Evolutionary conservation across 2,797 vertebrate genomes (phyloP), one percentile per base, ranked within the genome.

Genomic region (Lophura swinhoii): DNA sequence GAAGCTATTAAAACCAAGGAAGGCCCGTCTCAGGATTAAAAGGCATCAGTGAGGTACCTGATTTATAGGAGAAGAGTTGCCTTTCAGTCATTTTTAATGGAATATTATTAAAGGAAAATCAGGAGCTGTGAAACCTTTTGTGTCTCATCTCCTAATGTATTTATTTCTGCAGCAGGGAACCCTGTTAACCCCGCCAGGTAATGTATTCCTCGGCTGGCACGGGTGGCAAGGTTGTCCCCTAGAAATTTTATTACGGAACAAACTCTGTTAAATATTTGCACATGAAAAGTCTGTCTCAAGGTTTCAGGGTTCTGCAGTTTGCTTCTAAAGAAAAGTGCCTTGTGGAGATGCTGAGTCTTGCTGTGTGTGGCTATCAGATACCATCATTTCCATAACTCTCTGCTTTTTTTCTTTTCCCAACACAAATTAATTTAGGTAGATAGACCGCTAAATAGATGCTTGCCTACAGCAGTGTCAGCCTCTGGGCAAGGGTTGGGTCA

Each of bases 241-340:
- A 94, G 96, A 97, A 97, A 96, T 97, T 96, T 97, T 97, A 96
- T 97, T 97, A 96, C 91, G 88, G 96, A 96, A 94, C 96, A 97
- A 94, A 97, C 95, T 97, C 96, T 91, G 97, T 98, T 97, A 95
- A 97, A 93, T 96, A 97, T 97, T 96, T 98, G 93, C 90, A 97
- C 95, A 95, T 91, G 93, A 80, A 90, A 96, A 94, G 77, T 92
- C 94, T 88, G 53, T 93, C 95, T 97, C 96, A 97, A 97, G 97
- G 96, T 97, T 97, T 95, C 48, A 26, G 79, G 84, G 82, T 74
- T 72, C 87, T 94, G 94, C 60, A 91, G 95, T 94, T 78, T 85
- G 77, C 92, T 95, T 90, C 87, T 55, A 88, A 83, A 70, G 56
- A 90, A 95, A 76, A 72, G 26, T 58, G 76, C 39, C 44, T 83